Evolutionary conservation across 1,140 invertebrate species (phyloP).

Genomic region (Mamestra configurata): DNA sequence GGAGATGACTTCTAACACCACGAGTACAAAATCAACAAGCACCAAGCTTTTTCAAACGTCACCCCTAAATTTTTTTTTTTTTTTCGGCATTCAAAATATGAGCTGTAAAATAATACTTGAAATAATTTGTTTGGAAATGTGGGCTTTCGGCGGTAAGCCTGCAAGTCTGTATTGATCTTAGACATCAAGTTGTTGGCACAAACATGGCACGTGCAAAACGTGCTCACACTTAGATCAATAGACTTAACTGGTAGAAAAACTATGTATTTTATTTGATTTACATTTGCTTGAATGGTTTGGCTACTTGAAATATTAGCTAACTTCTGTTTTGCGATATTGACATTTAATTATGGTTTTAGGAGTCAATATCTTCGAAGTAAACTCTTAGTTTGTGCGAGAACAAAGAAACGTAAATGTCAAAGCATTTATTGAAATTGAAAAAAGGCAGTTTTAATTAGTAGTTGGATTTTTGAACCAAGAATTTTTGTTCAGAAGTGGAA

Average conservation of each 20-base stretch:
- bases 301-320: neutral
- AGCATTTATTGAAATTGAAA: too few relatives aligned
- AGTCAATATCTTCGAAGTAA: neutral
- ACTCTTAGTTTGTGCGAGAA: neutral
- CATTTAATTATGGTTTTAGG: neutral
- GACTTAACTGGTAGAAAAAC: constrained; percentile 7
- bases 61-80: too few relatives aligned
- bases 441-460: too few relatives aligned
- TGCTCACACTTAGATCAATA: neutral
- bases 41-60: too few relatives aligned
- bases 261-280: constrained; percentile 5
- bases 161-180: neutral
- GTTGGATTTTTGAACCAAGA: too few relatives aligned
- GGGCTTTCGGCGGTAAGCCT: neutral
- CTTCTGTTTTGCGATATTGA: neutral
- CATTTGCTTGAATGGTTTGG: constrained; percentile 8
- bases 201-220: neutral
- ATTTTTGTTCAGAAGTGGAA: too few relatives aligned
- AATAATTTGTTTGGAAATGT: neutral
- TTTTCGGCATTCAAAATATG: too few relatives aligned
- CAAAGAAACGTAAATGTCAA: neutral
- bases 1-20: too few relatives aligned
- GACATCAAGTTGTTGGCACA: neutral
- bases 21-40: too few relatives aligned
- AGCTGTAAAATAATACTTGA: neutral